Evolutionary conservation across 2,888 invertebrate species (phyloP), one percentile per base, ranked within the genome.

Genomic region (Melangyna quadrimaculata): DNA sequence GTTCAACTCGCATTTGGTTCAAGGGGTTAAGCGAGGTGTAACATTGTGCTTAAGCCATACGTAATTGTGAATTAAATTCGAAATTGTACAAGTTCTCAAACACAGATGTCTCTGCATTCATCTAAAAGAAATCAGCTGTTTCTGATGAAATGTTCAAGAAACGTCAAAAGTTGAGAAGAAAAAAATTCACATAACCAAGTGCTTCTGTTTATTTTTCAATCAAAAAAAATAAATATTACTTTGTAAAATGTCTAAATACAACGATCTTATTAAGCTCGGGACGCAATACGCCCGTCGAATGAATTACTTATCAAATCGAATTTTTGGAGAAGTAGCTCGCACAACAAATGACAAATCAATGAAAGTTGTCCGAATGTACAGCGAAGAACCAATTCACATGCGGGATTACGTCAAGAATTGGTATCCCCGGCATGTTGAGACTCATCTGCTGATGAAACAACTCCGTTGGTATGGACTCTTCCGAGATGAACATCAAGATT

Each of bases 401-500:
- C 93, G 95, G 69, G 94, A 94, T 88, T 95, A 95, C 84, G 94
- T 97, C 12, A 93, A 95, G 0, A 94, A 96, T 75, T 98, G 98
- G 92, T 98, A 98, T 90, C 98, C 98, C 0, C 94, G 97, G 19
- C 96, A 97, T 90, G 93, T 95, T 1, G 96, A 98, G 91, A 96
- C 96, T 0, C 94, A 95, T 87, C 89, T 93, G 48, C 92, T 98
- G 1, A 96, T 97, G 95, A 92, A 93, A 87, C 93, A 94, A 88
- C 92, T 98, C 43, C 92, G 97, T 17, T 93, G 94, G 78, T 97
- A 97, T 89, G 97, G 97, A 0, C 92, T 97, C 5, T 97, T 93
- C 91, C 94, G 97, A 78, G 97, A 98, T 90, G 98, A 98, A 90
- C 98, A 98, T 92, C 94, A 95, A 90, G 98, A 98, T 92, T 98